These are phyloP conservation scores for Chionis minor DNA, from an alignment of 2,113 vertebrate species.

Conservation along the genomic window DNA sequence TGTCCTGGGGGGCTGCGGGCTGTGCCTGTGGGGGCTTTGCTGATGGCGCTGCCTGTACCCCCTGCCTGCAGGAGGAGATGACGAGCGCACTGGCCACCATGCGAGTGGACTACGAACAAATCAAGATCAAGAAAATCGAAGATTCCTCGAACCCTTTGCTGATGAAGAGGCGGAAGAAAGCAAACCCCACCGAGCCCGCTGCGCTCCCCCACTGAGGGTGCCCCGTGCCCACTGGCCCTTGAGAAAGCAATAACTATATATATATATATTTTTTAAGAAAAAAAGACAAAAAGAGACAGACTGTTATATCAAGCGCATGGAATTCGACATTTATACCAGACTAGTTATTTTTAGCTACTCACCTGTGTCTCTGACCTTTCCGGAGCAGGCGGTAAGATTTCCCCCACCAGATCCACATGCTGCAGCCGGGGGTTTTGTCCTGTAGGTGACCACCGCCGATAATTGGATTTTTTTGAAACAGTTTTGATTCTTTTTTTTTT, in stretches of 20 bases:
- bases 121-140: slow-evolving; percentile 98
- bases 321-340: slow-evolving; percentile 66
- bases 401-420: not conserved
- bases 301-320: slow-evolving; percentile 57
- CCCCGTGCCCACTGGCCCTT: not conserved
- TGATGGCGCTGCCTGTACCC: not conserved
- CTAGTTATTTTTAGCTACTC: slow-evolving; percentile 70
- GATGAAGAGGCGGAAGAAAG: slow-evolving; percentile 93
- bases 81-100: slow-evolving; percentile 98
- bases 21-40: not conserved
- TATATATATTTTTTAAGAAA: slow-evolving; percentile 65
- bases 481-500: not conserved
- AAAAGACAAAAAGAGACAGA: slow-evolving; percentile 48
- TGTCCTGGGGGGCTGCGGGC: rapidly evolving
- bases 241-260: slow-evolving; percentile 85
- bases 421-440: not conserved
- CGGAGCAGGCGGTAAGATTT: slow-evolving; percentile 3
- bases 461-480: slow-evolving; percentile 7
- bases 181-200: slow-evolving; percentile 67
- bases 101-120: slow-evolving; percentile 96
- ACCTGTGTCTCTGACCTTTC: slow-evolving; percentile 51
- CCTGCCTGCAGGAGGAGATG: slow-evolving; percentile 90
- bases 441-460: not conserved
- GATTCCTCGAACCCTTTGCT: slow-evolving; percentile 95
- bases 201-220: slow-evolving; percentile 74